Evolutionary conservation across 2,888 invertebrate genomes (phyloP).

Genomic region (Epistrophella euchroma): DNA sequence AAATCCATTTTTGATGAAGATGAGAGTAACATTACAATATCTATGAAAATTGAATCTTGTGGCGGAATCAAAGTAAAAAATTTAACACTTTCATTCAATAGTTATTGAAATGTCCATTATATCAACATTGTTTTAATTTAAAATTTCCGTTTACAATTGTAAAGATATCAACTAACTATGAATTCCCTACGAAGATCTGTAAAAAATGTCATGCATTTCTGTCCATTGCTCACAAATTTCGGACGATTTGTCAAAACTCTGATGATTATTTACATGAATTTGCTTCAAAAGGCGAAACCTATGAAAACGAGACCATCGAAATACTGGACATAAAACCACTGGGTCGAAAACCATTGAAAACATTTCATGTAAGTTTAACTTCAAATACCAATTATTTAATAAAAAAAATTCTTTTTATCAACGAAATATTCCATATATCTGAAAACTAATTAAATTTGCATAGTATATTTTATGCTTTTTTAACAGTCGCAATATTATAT

Average conservation of each 20-base stretch:
- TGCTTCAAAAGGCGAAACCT: conserved; percentile 73
- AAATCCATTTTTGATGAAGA: conserved; percentile 79
- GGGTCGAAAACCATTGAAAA: not conserved
- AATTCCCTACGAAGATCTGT: conserved; percentile 81
- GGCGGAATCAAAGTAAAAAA: conserved; percentile 80
- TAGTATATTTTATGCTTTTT: not conserved
- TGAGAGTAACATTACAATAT: conserved; percentile 72
- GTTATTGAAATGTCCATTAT: not conserved
- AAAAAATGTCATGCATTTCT: conserved; percentile 80
- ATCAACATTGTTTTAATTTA: not conserved
- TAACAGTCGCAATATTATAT: too few relatives aligned
- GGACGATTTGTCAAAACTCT: conserved; percentile 81
- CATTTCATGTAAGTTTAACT: not conserved
- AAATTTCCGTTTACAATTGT: not conserved
- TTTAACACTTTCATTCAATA: not conserved
- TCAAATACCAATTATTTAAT: not conserved
- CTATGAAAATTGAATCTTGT: conserved; percentile 80
- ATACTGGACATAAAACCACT: conserved; percentile 25
- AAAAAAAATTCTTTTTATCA: not conserved
- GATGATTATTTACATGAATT: conserved; percentile 81
- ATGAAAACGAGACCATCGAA: conserved; percentile 41
- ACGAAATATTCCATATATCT: not conserved
- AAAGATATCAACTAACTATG: conserved; percentile 79
- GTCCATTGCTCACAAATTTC: conserved; percentile 81
- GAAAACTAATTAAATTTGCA: not conserved